Percentiles rank a stretch among this genome's conserved stretches.
phyloP scores from a whole-genome alignment of 2,113 vertebrate genomes.

The Zeus faber region DNA sequence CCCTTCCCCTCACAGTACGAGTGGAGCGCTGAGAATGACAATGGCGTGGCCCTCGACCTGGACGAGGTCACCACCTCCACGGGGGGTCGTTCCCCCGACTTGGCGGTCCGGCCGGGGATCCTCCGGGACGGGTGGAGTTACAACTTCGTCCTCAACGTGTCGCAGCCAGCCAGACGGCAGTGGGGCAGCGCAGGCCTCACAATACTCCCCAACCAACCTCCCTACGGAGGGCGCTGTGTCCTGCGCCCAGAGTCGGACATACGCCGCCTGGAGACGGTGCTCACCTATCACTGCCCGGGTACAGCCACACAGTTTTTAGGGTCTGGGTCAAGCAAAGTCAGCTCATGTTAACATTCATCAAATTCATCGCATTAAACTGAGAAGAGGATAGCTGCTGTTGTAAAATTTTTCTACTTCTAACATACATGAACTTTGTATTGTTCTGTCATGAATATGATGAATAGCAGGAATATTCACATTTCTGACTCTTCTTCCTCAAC shows the following conservation, averaged over 20 bases:
- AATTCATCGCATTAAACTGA: no score
- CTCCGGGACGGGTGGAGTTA: constrained; percentile 60
- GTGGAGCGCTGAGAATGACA: constrained; percentile 66
- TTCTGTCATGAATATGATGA: no score
- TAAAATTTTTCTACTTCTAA: no score
- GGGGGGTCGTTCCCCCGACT: constrained; percentile 47
- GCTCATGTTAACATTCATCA: no score
- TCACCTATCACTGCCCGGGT: constrained; percentile 78
- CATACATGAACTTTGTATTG: no score
- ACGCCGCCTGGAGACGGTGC: constrained; percentile 61
- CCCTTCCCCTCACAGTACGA: constrained; percentile 56
- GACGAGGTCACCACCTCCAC: constrained; percentile 51
- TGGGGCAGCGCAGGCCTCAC: constrained; percentile 67
- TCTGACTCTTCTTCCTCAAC: no score
- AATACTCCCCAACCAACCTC: constrained; percentile 53
- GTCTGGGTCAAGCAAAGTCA: no score
- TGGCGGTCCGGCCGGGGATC: constrained; percentile 64
- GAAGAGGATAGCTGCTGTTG: no score
- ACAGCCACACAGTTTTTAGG: no score
- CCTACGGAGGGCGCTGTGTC: constrained; percentile 67
- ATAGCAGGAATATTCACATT: no score
- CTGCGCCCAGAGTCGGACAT: constrained; percentile 61
- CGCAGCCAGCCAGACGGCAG: constrained; percentile 38
- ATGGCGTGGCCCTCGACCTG: constrained; percentile 57
- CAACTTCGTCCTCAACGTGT: constrained; percentile 70